These are phyloP conservation scores for Penaeus chinensis DNA, from an alignment of 1,140 invertebrate species.

Conservation along the genomic window DNA sequence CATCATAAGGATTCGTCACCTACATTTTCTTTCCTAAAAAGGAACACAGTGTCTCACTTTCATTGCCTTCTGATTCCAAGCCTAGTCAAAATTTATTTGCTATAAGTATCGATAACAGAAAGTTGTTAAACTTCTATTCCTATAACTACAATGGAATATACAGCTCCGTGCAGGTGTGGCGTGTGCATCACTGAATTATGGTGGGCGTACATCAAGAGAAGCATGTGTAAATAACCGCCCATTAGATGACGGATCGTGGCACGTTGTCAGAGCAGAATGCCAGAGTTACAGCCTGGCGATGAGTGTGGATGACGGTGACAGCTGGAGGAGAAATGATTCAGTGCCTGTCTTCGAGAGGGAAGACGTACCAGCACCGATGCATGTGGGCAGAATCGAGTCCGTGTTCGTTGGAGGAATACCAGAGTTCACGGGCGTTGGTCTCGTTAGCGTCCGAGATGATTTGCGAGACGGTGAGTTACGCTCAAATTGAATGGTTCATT, in stretches of 20 bases:
- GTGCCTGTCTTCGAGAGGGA: not conserved
- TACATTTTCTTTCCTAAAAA: too few relatives aligned
- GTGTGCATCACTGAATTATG: slow-evolving; percentile 16
- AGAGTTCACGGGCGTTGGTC: not conserved
- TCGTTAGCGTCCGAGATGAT: too few relatives aligned
- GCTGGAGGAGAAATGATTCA: slow-evolving; percentile 21
- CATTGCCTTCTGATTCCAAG: too few relatives aligned
- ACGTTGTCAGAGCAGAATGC: slow-evolving; percentile 34
- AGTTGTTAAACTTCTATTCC: not conserved
- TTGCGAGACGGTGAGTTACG: too few relatives aligned
- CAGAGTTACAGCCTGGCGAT: slow-evolving; percentile 30
- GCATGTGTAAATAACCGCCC: slow-evolving; percentile 21
- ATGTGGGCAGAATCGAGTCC: not conserved
- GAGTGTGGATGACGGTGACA: slow-evolving; percentile 33
- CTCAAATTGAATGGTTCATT: too few relatives aligned
- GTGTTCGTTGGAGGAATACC: not conserved
- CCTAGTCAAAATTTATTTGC: not conserved
- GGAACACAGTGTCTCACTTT: too few relatives aligned
- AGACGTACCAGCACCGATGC: not conserved
- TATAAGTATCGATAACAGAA: not conserved
- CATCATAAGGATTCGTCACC: too few relatives aligned
- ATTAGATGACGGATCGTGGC: slow-evolving; percentile 31
- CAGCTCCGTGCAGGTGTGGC: slow-evolving; percentile 31
- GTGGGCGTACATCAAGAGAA: not conserved
- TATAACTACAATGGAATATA: not conserved